Percentiles rank a stretch among this genome's conserved stretches.
Evolutionary conservation across 2,888 invertebrate genomes (phyloP).

Genomic region (Amblyjoppa fuscipennis): DNA sequence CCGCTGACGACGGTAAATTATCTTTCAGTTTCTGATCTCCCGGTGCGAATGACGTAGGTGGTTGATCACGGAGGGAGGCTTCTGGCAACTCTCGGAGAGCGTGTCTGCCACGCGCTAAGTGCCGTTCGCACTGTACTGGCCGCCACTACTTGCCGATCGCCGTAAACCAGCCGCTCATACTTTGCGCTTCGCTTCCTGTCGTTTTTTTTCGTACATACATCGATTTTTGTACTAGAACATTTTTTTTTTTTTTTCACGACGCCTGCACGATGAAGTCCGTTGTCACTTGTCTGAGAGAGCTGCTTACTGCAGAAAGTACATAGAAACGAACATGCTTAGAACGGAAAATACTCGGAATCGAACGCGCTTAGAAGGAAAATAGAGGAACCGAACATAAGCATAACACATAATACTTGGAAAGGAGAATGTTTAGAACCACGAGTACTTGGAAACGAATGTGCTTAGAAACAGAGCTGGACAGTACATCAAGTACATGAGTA

Average conservation of each 20-base stretch:
- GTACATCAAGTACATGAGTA: too few relatives aligned
- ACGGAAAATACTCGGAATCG: too few relatives aligned
- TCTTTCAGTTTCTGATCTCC: slow-evolving; percentile 54
- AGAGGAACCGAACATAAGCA: too few relatives aligned
- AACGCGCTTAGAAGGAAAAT: too few relatives aligned
- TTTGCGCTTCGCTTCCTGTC: not conserved
- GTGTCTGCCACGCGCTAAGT: slow-evolving; percentile 24
- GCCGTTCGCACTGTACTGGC: slow-evolving; percentile 8
- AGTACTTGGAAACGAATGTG: too few relatives aligned
- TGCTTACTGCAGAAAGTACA: too few relatives aligned
- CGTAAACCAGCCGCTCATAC: not conserved
- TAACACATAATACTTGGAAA: too few relatives aligned
- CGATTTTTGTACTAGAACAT: not conserved
- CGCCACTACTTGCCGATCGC: slow-evolving; percentile 1
- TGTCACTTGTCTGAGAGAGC: not conserved
- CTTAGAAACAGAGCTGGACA: too few relatives aligned
- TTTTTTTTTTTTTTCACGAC: not conserved
- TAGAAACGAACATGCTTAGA: too few relatives aligned
- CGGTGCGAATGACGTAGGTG: slow-evolving; percentile 53
- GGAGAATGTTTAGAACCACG: too few relatives aligned
- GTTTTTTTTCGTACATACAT: not conserved
- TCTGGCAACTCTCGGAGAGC: slow-evolving; percentile 36
- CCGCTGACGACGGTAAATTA: slow-evolving; percentile 69
- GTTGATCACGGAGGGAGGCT: slow-evolving; percentile 32
- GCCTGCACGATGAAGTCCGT: not conserved